phyloP scores from a whole-genome alignment of 2,888 invertebrate species.

The Eupithecia subumbrata region DNA sequence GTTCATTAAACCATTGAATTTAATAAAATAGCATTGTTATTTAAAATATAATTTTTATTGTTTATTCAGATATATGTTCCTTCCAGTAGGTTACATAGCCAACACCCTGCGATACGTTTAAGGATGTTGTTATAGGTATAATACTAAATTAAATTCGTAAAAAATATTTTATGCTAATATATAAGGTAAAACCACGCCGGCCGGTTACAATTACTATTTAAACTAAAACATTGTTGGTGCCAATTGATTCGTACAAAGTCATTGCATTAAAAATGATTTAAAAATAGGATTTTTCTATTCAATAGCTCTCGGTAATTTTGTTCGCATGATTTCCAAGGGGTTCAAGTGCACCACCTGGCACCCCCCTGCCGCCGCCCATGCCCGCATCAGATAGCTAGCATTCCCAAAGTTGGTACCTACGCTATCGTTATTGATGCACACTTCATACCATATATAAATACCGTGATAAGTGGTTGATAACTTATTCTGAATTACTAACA shows the following conservation, averaged over 20 bases:
- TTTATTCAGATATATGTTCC: slow-evolving; percentile 71
- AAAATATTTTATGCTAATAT: slow-evolving; percentile 7
- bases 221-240: no score
- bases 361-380: no score
- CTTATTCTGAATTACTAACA: slow-evolving; percentile 9
- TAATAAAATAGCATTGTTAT: slow-evolving; percentile 46
- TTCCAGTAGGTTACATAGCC: slow-evolving; percentile 80
- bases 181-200: background rate
- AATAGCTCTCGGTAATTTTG: no score
- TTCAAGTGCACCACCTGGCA: no score
- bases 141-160: slow-evolving; percentile 49
- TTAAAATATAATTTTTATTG: slow-evolving; percentile 69
- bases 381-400: slow-evolving; percentile 26
- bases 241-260: no score
- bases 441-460: slow-evolving; percentile 25
- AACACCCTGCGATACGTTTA: slow-evolving; percentile 76
- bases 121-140: slow-evolving; percentile 68
- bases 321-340: no score
- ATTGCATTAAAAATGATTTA: no score
- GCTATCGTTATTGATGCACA: slow-evolving; percentile 20
- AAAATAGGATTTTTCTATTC: no score
- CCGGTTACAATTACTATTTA: no score
- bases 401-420: slow-evolving; percentile 10
- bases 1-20: background rate
- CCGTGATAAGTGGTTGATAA: slow-evolving; percentile 14